Evolutionary conservation across 2,797 vertebrate genomes (phyloP), one percentile per base, ranked within the genome.

Genomic region (Xenopus petersii): DNA sequence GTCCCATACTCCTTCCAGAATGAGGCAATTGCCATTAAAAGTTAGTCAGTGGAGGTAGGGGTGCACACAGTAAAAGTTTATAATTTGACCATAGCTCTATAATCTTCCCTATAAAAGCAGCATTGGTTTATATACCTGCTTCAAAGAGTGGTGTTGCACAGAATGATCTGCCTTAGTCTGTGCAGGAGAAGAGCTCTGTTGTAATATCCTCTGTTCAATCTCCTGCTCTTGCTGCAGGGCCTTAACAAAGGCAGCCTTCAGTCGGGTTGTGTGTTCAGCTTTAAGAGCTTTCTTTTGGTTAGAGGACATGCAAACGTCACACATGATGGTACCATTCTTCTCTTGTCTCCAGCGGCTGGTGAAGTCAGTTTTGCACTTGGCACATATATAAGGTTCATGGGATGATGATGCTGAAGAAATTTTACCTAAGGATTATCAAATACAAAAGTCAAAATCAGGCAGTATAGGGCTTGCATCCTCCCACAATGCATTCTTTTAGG

Each of bases 141-240:
- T 98, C 79, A 98, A 89, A 0, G 92, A 84, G 82, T 96, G 94
- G 84, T 98, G 96, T 16, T 90, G 92, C 73, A 85, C 77, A 0
- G 93, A 64, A 1, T 93, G 80, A 64, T 93, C 91, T 2, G 88
- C 84, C 83, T 94, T 94, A 85, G 81, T 88, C 82, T 92, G 92
- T 2, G 84, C 84, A 0, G 89, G 84, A 4, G 85, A 83, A 0
- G 86, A 69, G 0, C 88, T 83, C 62, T 98, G 97, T 77, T 98
- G 96, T 74, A 98, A 89, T 85, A 99, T 96, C 55, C 95, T 93
- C 86, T 99, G 96, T 84, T 99, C 97, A 0, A 99, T 98, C 91
- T 99, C 98, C 87, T 99, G 96, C 87, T 99, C 98, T 81, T 99
- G 98, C 84, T 98, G 97, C 82, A 99, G 91, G 0, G 97, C 98